Evolutionary conservation across 2,797 vertebrate species (phyloP).

Genomic region (Hylomyscus alleni): DNA sequence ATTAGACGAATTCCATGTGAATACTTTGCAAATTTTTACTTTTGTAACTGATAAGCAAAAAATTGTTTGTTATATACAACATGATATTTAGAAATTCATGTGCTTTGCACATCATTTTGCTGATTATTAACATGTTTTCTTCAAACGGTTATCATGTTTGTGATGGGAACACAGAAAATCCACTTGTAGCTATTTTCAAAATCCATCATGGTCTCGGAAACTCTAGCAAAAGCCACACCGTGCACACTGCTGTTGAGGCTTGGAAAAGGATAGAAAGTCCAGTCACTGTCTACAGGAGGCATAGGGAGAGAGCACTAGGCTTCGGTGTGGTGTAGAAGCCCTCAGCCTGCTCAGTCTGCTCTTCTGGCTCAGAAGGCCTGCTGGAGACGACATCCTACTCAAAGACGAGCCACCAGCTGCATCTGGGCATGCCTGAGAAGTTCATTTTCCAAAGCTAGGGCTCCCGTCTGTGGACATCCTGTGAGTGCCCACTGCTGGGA

Average conservation of each 20-base stretch:
- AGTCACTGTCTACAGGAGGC: neutral
- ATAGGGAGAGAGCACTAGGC: neutral
- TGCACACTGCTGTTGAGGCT: neutral
- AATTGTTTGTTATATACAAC: neutral
- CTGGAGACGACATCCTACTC: no score
- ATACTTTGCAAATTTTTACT: neutral
- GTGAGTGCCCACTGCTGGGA: neutral
- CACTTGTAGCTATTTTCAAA: neutral
- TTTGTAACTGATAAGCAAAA: neutral
- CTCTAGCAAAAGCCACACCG: neutral
- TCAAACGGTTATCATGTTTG: neutral
- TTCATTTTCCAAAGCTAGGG: neutral
- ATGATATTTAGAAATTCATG: neutral
- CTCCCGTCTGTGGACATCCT: conserved; percentile 30
- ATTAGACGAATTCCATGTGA: neutral
- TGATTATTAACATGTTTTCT: neutral
- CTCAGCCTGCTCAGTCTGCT: neutral
- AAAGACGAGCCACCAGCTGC: neutral
- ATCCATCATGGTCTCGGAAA: no score
- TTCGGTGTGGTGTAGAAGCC: rapidly evolving
- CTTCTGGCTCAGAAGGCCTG: neutral
- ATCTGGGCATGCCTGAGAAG: neutral
- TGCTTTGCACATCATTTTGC: neutral
- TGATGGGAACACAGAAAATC: neutral
- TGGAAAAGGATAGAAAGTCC: no score